Conservation (phyloP, 37 sponge, comb jelly and placozoan species). For the Haliclona indistincta region DNA sequence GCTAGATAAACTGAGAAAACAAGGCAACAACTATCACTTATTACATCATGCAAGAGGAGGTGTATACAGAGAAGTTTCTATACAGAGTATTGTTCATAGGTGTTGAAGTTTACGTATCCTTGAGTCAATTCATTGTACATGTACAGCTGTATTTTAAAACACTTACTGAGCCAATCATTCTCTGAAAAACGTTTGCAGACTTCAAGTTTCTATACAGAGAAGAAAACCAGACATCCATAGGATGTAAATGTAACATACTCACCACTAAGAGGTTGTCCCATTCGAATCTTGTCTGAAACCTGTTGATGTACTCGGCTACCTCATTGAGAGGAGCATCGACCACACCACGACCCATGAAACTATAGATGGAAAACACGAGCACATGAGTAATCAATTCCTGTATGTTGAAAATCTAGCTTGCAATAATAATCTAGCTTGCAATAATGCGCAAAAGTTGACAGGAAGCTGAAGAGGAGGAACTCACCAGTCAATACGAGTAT, state of each 20-base stretch:
- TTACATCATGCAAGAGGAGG: not conserved
- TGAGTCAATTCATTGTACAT: too few relatives aligned
- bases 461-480: not conserved
- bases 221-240: not conserved
- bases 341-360: conserved; percentile 56
- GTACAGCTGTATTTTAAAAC: not conserved
- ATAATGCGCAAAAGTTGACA: too few relatives aligned
- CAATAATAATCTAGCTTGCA: too few relatives aligned
- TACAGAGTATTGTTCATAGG: too few relatives aligned
- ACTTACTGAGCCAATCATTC: conserved; percentile 7
- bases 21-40: not conserved
- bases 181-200: not conserved
- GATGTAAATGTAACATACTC: not conserved
- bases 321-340: conserved; percentile 30
- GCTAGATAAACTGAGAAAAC: conserved; percentile 29
- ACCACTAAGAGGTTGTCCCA: conserved; percentile 47
- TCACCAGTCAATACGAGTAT: conserved; percentile 39
- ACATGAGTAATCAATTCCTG: too few relatives aligned
- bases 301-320: conserved; percentile 10
- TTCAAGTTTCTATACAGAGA: conserved; percentile 6
- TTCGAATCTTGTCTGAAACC: conserved; percentile 6
- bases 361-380: too few relatives aligned
- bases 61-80: too few relatives aligned
- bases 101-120: too few relatives aligned
- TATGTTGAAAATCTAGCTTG: too few relatives aligned